These are phyloP conservation scores for Pomatorhinus ruficollis DNA, from an alignment of 2,113 vertebrate species.

Conservation along the genomic window DNA sequence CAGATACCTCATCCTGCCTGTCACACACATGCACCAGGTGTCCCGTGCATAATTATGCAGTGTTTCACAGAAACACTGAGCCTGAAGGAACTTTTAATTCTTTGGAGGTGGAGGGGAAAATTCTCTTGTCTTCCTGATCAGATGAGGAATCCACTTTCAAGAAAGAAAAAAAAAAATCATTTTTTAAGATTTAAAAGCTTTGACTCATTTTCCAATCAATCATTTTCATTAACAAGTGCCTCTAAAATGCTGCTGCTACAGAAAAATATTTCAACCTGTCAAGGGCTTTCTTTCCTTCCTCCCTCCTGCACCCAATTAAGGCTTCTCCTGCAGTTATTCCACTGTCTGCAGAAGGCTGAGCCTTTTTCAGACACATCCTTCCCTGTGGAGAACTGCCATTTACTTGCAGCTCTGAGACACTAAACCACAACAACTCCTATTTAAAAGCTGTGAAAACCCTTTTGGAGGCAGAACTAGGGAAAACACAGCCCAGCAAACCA, in stretches of 20 bases:
- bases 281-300: conserved; percentile 11
- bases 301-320: conserved; percentile 28
- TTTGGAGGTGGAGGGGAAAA: conserved; percentile 23
- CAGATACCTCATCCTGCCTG: background rate
- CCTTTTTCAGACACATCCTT: background rate
- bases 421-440: background rate
- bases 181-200: conserved; percentile 66
- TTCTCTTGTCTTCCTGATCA: conserved; percentile 37
- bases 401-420: background rate
- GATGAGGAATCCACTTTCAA: conserved; percentile 37
- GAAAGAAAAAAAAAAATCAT: background rate
- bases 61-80: background rate
- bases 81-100: conserved; percentile 32
- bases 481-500: background rate
- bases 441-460: background rate
- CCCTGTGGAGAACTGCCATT: conserved; percentile 32
- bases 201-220: conserved; percentile 68
- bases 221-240: conserved; percentile 57
- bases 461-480: background rate
- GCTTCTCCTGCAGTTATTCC: conserved; percentile 47
- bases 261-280: conserved; percentile 62
- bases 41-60: background rate
- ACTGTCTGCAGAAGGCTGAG: background rate
- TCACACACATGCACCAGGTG: conserved; percentile 29
- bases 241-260: conserved; percentile 44